Conservation (phyloP, 2,797 vertebrate species). For the Hemibagrus guttatus region DNA sequence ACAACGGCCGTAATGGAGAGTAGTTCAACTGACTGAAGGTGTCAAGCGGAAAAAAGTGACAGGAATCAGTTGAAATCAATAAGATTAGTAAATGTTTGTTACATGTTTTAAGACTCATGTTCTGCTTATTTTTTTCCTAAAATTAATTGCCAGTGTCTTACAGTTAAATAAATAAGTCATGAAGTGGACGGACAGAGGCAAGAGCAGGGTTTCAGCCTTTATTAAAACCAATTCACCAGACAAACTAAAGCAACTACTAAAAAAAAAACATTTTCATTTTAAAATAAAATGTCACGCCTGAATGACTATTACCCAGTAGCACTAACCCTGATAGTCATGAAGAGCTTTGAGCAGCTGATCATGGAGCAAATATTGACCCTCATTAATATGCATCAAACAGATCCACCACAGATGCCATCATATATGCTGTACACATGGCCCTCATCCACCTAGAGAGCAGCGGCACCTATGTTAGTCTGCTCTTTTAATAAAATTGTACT, state of each 20-base stretch:
- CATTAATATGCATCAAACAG: too few relatives aligned
- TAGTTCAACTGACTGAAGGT: background rate
- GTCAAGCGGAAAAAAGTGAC: too few relatives aligned
- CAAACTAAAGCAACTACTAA: background rate
- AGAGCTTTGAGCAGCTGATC: too few relatives aligned
- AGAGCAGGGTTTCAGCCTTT: background rate
- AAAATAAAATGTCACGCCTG: too few relatives aligned
- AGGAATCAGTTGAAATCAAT: too few relatives aligned
- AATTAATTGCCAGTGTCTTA: background rate
- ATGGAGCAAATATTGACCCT: too few relatives aligned
- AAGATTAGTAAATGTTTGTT: too few relatives aligned
- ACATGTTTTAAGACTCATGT: background rate
- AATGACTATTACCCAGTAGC: too few relatives aligned
- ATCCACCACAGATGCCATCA: background rate
- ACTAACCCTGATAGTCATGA: too few relatives aligned
- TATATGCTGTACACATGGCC: background rate
- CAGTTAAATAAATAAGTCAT: background rate
- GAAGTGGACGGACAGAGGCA: background rate
- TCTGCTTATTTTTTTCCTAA: background rate
- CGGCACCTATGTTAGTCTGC: background rate
- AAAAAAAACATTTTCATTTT: too few relatives aligned
- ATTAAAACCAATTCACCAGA: background rate
- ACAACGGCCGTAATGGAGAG: background rate
- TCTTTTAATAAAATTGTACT: background rate
- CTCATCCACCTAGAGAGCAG: background rate